Conservation (phyloP, 1,140 invertebrate species). For the Ericerus pela region DNA sequence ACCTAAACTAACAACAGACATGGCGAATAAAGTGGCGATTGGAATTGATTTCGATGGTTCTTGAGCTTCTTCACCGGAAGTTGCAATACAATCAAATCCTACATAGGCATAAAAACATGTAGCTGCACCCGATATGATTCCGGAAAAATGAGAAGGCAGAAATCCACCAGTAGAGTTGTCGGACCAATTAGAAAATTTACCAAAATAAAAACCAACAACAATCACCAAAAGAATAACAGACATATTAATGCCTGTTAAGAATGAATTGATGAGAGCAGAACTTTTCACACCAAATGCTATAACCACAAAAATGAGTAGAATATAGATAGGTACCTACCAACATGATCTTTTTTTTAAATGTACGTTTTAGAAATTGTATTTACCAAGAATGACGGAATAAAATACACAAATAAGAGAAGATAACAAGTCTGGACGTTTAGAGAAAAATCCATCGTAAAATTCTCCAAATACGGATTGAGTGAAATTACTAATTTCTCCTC, state of each 20-base stretch:
- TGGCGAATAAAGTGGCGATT: slow-evolving; percentile 40
- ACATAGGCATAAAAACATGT: slow-evolving; percentile 87
- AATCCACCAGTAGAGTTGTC: slow-evolving; percentile 48
- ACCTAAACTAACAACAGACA: slow-evolving; percentile 25
- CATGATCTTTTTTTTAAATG: too few species aligned
- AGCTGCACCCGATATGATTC: slow-evolving; percentile 67
- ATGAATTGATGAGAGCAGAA: slow-evolving; percentile 67
- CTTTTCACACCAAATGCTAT: slow-evolving; percentile 66
- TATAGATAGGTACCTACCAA: too few species aligned
- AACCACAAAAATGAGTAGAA: not conserved
- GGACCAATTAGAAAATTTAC: slow-evolving; percentile 66
- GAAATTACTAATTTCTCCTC: slow-evolving; percentile 60
- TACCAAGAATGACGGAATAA: slow-evolving; percentile 47
- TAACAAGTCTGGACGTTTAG: slow-evolving; percentile 63
- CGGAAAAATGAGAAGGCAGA: slow-evolving; percentile 62
- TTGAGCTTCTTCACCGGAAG: slow-evolving; percentile 44
- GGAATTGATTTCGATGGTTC: slow-evolving; percentile 45
- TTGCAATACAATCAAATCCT: slow-evolving; percentile 77
- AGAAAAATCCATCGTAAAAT: slow-evolving; percentile 52
- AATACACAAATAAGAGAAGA: slow-evolving; percentile 57
- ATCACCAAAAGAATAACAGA: slow-evolving; percentile 58
- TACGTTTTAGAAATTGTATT: slow-evolving; percentile 11
- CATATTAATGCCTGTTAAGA: slow-evolving; percentile 63
- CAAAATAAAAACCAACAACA: slow-evolving; percentile 61
- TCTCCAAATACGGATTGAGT: slow-evolving; percentile 54